phyloP scores from a whole-genome alignment of 2,113 vertebrate genomes.

The Hassar affinis region DNA sequence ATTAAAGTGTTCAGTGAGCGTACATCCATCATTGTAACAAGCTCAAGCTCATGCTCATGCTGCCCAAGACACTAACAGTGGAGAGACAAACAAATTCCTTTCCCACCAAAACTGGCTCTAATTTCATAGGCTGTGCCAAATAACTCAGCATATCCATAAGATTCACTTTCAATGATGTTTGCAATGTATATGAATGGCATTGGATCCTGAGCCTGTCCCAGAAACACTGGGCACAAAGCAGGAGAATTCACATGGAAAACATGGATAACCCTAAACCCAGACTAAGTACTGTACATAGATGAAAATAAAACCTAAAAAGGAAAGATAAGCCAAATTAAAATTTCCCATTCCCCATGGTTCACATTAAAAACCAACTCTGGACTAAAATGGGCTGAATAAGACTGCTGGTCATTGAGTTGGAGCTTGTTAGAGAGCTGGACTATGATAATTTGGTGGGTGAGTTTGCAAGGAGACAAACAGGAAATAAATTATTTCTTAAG shows the following conservation, averaged over 20 bases:
- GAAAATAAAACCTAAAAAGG: background rate
- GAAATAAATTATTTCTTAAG: background rate
- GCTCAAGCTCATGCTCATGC: background rate
- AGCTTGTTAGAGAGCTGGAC: too few relatives aligned
- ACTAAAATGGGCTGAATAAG: background rate
- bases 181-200: background rate
- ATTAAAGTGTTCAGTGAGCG: too few relatives aligned
- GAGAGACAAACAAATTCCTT: background rate
- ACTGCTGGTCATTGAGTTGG: background rate
- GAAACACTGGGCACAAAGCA: background rate
- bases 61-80: background rate
- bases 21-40: too few relatives aligned
- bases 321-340: background rate
- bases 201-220: background rate
- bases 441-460: background rate
- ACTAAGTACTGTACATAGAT: background rate
- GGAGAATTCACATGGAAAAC: background rate
- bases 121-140: background rate
- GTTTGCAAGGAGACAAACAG: background rate
- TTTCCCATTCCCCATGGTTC: background rate
- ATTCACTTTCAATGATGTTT: background rate
- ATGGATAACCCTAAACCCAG: background rate
- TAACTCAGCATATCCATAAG: background rate
- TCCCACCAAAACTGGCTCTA: background rate
- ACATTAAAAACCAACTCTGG: background rate